phyloP scores from a whole-genome alignment of 2,113 vertebrate species.

The Paedocypris sp. region DNA sequence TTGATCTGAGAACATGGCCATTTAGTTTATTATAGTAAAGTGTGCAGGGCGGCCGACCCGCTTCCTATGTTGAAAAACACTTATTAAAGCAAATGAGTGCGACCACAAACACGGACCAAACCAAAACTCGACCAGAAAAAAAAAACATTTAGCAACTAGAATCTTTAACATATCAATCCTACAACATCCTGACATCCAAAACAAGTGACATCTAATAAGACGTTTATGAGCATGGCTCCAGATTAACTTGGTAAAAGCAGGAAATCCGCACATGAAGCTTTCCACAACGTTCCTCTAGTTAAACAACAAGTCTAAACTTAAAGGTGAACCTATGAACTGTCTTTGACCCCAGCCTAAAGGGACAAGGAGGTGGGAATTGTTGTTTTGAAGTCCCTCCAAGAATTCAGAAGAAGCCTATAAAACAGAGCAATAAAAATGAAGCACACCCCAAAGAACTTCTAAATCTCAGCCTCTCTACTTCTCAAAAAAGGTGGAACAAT shows the following conservation, averaged over 20 bases:
- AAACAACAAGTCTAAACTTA: slow-evolving; percentile 68
- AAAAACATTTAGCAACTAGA: too few relatives aligned
- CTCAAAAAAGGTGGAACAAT: slow-evolving; percentile 6
- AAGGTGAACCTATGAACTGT: slow-evolving; percentile 70
- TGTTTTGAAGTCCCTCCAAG: slow-evolving; percentile 69
- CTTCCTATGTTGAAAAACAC: slow-evolving; percentile 12
- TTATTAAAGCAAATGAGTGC: slow-evolving; percentile 13
- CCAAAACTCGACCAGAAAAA: background rate
- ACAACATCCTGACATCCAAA: too few relatives aligned
- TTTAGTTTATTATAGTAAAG: background rate
- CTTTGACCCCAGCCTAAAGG: slow-evolving; percentile 63
- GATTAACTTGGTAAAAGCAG: too few relatives aligned
- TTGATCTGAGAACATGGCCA: background rate
- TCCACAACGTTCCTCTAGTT: too few relatives aligned
- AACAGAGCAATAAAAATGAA: slow-evolving; percentile 59
- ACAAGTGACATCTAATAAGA: too few relatives aligned
- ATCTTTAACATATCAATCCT: too few relatives aligned
- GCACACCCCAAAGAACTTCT: slow-evolving; percentile 34
- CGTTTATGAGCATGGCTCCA: too few relatives aligned
- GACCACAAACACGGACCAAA: background rate
- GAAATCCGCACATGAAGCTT: too few relatives aligned
- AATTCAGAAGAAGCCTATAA: slow-evolving; percentile 64
- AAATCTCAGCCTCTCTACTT: too few relatives aligned
- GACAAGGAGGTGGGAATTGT: slow-evolving; percentile 54
- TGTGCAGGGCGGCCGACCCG: background rate